A percentile compares a stretch with the other conserved stretches of the same genome.
Evolutionary conservation across 2,113 vertebrate species (phyloP).

Genomic region (Gambusia holbrooki): DNA sequence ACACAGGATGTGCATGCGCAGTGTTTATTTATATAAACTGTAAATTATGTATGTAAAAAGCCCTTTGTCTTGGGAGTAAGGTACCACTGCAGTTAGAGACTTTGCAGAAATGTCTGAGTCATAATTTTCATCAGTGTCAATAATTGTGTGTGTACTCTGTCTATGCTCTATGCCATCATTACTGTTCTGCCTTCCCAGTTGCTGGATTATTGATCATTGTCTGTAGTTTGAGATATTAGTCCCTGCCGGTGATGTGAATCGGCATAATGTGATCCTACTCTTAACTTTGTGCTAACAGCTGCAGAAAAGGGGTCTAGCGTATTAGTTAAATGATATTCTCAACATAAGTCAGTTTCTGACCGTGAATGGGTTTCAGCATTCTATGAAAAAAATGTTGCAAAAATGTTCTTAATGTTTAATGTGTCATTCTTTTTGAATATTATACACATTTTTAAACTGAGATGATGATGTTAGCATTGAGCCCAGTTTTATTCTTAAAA

Average conservation of each 20-base stretch:
- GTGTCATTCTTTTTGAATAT: neutral
- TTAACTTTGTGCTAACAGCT: conserved; percentile 32
- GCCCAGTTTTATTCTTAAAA: too few species aligned
- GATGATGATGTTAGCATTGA: too few species aligned
- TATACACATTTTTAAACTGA: neutral
- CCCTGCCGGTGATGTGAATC: conserved; percentile 51
- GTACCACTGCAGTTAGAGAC: conserved; percentile 31
- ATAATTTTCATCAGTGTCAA: neutral
- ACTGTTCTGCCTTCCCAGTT: conserved; percentile 42
- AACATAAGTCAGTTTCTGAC: neutral
- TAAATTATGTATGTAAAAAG: conserved; percentile 24
- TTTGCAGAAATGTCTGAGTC: neutral
- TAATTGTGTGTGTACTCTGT: neutral
- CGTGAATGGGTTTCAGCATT: neutral
- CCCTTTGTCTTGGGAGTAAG: conserved; percentile 10
- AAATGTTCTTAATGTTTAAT: neutral
- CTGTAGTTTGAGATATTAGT: conserved; percentile 55
- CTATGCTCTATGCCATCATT: conserved; percentile 25
- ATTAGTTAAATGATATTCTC: neutral
- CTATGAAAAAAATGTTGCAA: neutral
- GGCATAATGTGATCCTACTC: conserved; percentile 69
- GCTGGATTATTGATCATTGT: conserved; percentile 60
- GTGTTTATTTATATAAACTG: neutral
- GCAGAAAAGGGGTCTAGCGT: conserved; percentile 4
- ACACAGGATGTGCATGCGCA: neutral